phyloP scores from a whole-genome alignment of 2,113 vertebrate species.

The Macaca mulatta region DNA sequence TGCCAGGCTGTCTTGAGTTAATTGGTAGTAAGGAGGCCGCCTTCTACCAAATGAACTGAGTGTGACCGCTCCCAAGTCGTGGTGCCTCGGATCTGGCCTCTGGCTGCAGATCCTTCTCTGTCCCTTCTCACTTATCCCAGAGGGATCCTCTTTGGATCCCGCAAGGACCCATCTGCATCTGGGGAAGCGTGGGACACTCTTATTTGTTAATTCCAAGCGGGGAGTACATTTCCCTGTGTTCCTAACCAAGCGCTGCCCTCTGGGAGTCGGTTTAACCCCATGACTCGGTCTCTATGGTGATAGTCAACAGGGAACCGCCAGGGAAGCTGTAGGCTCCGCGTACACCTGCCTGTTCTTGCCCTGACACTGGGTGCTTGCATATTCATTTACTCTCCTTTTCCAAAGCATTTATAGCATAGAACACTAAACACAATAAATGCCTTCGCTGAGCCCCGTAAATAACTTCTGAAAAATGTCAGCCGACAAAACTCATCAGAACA shows the following conservation, averaged over 20 bases:
- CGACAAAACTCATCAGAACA: not conserved
- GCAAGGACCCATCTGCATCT: accelerated
- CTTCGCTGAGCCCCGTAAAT: not conserved
- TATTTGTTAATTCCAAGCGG: accelerated
- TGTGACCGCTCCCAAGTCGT: accelerated
- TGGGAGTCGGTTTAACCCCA: accelerated
- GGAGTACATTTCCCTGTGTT: not conserved
- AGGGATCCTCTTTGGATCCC: no score
- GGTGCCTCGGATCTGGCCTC: accelerated
- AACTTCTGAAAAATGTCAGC: not conserved
- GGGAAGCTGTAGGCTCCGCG: accelerated
- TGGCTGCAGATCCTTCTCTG: accelerated
- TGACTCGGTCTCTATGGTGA: not conserved
- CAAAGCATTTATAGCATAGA: accelerated
- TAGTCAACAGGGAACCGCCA: not conserved
- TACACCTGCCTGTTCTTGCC: not conserved
- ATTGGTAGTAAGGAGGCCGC: accelerated
- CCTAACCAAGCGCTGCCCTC: not conserved
- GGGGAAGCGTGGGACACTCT: accelerated
- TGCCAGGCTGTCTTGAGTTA: not conserved
- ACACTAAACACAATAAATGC: not conserved
- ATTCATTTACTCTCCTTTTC: not conserved
- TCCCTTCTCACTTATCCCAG: accelerated
- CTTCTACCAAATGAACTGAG: not conserved
- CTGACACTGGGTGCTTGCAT: accelerated